Evolutionary conservation across 1,140 invertebrate genomes (phyloP), one percentile per base, ranked within the genome.

Genomic region (Neotoxoptera formosana): DNA sequence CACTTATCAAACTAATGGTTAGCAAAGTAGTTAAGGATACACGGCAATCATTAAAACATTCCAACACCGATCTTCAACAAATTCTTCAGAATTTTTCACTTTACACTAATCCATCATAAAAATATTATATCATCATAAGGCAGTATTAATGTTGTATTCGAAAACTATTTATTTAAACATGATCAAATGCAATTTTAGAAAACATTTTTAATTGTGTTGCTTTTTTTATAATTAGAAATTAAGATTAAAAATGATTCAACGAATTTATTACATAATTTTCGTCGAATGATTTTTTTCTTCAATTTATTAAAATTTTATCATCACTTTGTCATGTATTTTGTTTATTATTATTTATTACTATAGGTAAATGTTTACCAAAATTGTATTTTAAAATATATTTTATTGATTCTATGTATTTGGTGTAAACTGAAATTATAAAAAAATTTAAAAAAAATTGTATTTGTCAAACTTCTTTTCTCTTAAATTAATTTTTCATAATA

Each of bases 1-100:
- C 97, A 41, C 91, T 98, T 94, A 97, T 97, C 94, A 96, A 96
- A 88, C 95, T 96, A 94, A 96, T 97, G 96, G 96, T 97, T 94
- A 94, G 94, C 83, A 95, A 94, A 94, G 94, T 95, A 21, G 94
- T 95, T 21, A 94, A 94, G 89, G 96, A 96, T 94, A 95, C 95
- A 8, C 95, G 95, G 94, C 95, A 95, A 86, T 95, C 95, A 94
- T 95, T 95, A 83, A 95, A 95, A 94, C 95, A 95, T 94, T 94
- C 95, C 21, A 94, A 95, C 20, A 94, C 95, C 7, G 95, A 95
- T 93, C 94, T 95, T 21, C 95, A 95, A 88, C 91, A 94, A 17
- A 95, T 95, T 93, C 94, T 95, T 83, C 95, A 95, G 94, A 95
- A 95, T 53, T 95, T 95, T 93, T 95, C 95, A 36, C 94, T 95